Conservation (phyloP, 2,888 invertebrate genomes). For the Corbicula japonica region DNA sequence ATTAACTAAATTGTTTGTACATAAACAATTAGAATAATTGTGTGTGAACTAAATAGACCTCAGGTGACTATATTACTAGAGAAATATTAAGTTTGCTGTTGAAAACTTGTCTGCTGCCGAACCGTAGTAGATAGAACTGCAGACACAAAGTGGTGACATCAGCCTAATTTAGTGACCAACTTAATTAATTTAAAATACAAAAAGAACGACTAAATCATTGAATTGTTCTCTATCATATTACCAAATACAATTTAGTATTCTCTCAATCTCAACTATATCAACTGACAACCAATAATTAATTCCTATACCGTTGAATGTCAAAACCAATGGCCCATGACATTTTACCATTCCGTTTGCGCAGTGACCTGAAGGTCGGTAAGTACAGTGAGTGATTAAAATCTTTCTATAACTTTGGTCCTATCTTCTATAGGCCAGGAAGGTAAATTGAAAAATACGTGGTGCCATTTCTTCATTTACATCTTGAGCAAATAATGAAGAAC, state of each 20-base stretch:
- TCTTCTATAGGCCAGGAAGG: slow-evolving; percentile 45
- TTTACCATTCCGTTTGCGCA: slow-evolving; percentile 61
- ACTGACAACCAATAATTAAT: slow-evolving; percentile 67
- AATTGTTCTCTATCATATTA: slow-evolving; percentile 33
- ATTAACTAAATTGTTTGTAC: too few relatives aligned
- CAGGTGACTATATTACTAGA: too few relatives aligned
- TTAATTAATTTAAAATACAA: slow-evolving; percentile 33
- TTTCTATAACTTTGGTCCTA: slow-evolving; percentile 44
- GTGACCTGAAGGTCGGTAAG: slow-evolving; percentile 59
- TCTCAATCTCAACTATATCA: slow-evolving; percentile 50
- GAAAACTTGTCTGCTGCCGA: too few relatives aligned
- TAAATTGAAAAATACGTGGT: too few relatives aligned
- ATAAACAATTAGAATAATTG: too few relatives aligned
- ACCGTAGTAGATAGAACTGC: too few relatives aligned
- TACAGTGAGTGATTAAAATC: slow-evolving; percentile 53
- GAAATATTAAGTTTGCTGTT: too few relatives aligned
- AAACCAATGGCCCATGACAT: slow-evolving; percentile 52
- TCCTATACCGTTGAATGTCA: slow-evolving; percentile 41
- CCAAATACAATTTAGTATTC: slow-evolving; percentile 41
- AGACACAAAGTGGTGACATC: not conserved
- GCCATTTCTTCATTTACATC: too few relatives aligned
- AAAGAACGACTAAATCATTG: slow-evolving; percentile 29
- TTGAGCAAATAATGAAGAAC: slow-evolving; percentile 10
- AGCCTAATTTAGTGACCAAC: not conserved
- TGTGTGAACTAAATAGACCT: too few relatives aligned